Evolutionary conservation across 2,797 vertebrate species (phyloP).

Genomic region (Leptatherina wallacei): DNA sequence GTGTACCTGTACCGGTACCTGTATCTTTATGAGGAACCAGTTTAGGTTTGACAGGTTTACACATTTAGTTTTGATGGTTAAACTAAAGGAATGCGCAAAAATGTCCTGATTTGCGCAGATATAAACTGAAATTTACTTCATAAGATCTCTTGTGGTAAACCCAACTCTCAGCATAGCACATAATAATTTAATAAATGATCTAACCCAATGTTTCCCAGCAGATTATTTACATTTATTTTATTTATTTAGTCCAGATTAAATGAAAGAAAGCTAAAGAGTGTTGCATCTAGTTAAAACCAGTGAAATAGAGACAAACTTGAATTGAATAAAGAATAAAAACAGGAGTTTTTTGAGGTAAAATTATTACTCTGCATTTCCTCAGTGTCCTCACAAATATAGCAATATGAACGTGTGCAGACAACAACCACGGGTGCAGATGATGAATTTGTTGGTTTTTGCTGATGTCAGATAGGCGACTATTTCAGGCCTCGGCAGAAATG

Average conservation of each 20-base stretch:
- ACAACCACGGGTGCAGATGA: background rate
- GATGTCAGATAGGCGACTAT: conserved; percentile 6
- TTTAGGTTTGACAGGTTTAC: background rate
- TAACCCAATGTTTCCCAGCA: background rate
- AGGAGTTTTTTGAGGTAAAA: too few species aligned
- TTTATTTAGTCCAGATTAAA: background rate
- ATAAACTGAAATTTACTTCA: background rate
- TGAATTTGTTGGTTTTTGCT: conserved; percentile 11
- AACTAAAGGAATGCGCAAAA: background rate
- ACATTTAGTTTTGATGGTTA: background rate
- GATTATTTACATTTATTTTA: too few species aligned
- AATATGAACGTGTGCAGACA: too few species aligned
- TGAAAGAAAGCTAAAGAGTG: background rate
- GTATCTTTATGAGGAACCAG: background rate
- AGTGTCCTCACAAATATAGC: too few species aligned
- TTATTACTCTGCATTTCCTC: too few species aligned
- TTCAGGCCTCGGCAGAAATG: background rate
- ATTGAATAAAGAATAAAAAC: too few species aligned
- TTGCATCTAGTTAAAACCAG: too few species aligned
- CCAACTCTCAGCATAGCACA: background rate
- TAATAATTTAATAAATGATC: background rate
- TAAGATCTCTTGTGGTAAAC: background rate
- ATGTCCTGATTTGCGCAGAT: background rate
- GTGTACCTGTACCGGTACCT: background rate
- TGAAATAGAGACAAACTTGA: too few species aligned